These are phyloP conservation scores for Drosophila serrata DNA, from an alignment of 1,140 invertebrate species.

Conservation along the genomic window DNA sequence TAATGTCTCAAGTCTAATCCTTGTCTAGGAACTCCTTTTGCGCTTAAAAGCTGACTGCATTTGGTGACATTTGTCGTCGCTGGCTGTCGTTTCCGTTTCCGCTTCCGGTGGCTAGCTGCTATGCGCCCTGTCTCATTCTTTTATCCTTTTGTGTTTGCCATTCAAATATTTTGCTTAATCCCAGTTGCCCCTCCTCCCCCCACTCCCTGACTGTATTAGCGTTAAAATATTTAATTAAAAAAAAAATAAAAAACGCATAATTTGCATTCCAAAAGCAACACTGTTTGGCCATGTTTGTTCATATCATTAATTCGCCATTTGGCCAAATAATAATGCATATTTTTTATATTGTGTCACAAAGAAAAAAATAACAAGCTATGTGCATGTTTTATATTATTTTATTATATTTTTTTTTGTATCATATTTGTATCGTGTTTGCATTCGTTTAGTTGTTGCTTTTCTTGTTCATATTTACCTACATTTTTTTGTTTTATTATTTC, in stretches of 20 bases:
- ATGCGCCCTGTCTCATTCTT: neutral
- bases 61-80: constrained; percentile 55
- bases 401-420: constrained; percentile 4
- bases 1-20: neutral
- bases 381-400: neutral
- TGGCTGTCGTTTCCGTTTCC: constrained; percentile 55
- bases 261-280: constrained; percentile 37
- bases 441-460: constrained; percentile 30
- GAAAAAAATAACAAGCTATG: neutral
- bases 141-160: constrained; percentile 42
- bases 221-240: constrained; percentile 66
- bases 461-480: constrained; percentile 17
- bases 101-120: constrained; percentile 28
- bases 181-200: neutral
- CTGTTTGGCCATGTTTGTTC: constrained; percentile 29
- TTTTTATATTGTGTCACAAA: constrained; percentile 11
- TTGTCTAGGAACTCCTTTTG: neutral
- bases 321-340: constrained; percentile 45
- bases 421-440: constrained; percentile 36
- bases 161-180: constrained; percentile 50
- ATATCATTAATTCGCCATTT: constrained; percentile 58
- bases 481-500: neutral
- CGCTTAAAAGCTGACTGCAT: constrained; percentile 20
- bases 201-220: constrained; percentile 24
- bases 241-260: constrained; percentile 26